Conservation (phyloP, 1,140 invertebrate genomes). For the Lasioglossum baleicum region DNA sequence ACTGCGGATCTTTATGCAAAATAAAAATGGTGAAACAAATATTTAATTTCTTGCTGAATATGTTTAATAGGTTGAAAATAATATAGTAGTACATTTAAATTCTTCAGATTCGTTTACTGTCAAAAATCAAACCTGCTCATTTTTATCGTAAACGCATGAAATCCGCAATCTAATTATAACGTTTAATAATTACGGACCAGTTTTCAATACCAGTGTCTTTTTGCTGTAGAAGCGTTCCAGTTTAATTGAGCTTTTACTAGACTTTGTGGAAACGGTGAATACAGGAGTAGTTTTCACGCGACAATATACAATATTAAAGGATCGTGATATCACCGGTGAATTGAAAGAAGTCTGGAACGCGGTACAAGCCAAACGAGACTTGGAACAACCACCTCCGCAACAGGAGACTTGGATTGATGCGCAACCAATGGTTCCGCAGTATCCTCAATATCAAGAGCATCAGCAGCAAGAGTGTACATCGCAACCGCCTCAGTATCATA, state of each 20-base stretch:
- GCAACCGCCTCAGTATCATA: slow-evolving; percentile 61
- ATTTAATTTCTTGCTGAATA: no score
- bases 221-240: slow-evolving; percentile 82
- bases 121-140: no score
- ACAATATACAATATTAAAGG: slow-evolving; percentile 83
- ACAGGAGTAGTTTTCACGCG: slow-evolving; percentile 81
- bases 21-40: no score
- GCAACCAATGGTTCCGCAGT: slow-evolving; percentile 67
- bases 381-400: slow-evolving; percentile 73
- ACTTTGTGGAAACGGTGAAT: slow-evolving; percentile 87
- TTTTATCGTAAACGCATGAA: no score
- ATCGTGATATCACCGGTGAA: slow-evolving; percentile 86
- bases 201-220: slow-evolving; percentile 1
- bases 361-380: slow-evolving; percentile 83
- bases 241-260: slow-evolving; percentile 84
- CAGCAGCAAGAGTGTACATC: slow-evolving; percentile 54
- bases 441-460: slow-evolving; percentile 66
- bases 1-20: no score
- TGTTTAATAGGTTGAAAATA: no score
- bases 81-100: no score
- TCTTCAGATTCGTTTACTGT: no score
- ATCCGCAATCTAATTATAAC: neutral
- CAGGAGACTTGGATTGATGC: slow-evolving; percentile 72
- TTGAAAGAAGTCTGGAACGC: slow-evolving; percentile 87
- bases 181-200: neutral